Base-by-base conservation (phyloP, 2,888 invertebrate species). In the Brachyptera putata region DNA sequence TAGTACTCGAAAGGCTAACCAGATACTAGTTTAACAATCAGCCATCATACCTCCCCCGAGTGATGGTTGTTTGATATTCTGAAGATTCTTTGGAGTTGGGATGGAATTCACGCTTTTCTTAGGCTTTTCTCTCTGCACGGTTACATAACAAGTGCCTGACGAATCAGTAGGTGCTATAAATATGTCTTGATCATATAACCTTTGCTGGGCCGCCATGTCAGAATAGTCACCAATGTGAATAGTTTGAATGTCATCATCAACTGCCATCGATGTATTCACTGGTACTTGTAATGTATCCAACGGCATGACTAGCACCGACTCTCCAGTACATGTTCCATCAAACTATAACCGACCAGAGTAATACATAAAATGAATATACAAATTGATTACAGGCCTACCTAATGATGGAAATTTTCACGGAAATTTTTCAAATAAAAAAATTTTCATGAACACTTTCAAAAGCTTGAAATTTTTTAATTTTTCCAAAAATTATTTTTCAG, bases 161-260 rank as follows among this genome's bases (percentile, higher is more conserved):
- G 18, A 30, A 50, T 50, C 49, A n/a, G n/a, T n/a, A n/a, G n/a
- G n/a, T n/a, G n/a, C 39, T 9, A 4, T 39, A 39, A 39, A 39
- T 11, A 9, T 39, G 46, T 18, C 5, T 18, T 5, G 46, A 21
- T 46, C 21, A 46, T 7, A 5, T 25, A n/a, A 50, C 21, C 34
- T 16, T 1, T 1, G 9, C 7, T 1, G 1, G 24, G 21, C 16
- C 9, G 30, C 53, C n/a, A n/a, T n/a, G n/a, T n/a, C n/a, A n/a
- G n/a, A n/a, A n/a, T n/a, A n/a, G n/a, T n/a, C n/a, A 14, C 43
- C 43, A 3, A 43, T 43, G 43, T 43, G 43, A 16, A 43, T 43
- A 21, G 43, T 43, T 18, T 21, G 43, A 4, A 43, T 43, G 11
- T 43, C 18, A 21, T 43, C 21, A 18, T 43, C 43, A 16, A 43